These are phyloP conservation scores for Sebastes jordani DNA, from an alignment of 2,797 vertebrate species.

Conservation along the genomic window DNA sequence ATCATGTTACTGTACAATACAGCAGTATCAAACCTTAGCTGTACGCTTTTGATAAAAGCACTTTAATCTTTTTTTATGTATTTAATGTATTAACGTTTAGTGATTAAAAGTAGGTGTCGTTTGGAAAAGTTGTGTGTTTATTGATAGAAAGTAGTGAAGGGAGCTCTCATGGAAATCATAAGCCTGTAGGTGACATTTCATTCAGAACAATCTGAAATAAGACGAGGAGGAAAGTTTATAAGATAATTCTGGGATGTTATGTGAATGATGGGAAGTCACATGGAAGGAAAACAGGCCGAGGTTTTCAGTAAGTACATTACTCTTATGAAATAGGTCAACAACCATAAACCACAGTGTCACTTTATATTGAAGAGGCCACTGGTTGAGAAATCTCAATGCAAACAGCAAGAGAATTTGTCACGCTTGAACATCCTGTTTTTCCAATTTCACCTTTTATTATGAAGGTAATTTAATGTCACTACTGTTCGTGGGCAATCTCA, in stretches of 20 bases:
- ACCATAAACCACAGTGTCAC: constrained; percentile 26
- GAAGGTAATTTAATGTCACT: constrained; percentile 7
- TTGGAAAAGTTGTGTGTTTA: constrained; percentile 22
- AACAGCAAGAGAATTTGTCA: constrained; percentile 18
- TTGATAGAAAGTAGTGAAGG: neutral
- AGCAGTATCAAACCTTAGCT: constrained; percentile 17
- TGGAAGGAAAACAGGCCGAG: neutral
- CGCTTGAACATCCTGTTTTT: constrained; percentile 9
- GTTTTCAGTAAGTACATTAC: neutral
- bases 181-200: neutral
- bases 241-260: neutral
- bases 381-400: constrained; percentile 32
- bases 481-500: neutral
- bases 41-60: constrained; percentile 39
- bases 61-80: constrained; percentile 42
- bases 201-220: neutral
- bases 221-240: neutral
- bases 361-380: constrained; percentile 40
- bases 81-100: constrained; percentile 36
- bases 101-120: constrained; percentile 46
- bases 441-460: constrained; percentile 10
- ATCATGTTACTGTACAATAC: constrained; percentile 25
- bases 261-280: neutral
- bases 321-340: constrained; percentile 48
- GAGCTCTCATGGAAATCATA: neutral